Percentiles rank a stretch among this genome's conserved stretches.
Evolutionary conservation across 2,113 vertebrate species (phyloP).

Genomic region (Pteropus alecto): DNA sequence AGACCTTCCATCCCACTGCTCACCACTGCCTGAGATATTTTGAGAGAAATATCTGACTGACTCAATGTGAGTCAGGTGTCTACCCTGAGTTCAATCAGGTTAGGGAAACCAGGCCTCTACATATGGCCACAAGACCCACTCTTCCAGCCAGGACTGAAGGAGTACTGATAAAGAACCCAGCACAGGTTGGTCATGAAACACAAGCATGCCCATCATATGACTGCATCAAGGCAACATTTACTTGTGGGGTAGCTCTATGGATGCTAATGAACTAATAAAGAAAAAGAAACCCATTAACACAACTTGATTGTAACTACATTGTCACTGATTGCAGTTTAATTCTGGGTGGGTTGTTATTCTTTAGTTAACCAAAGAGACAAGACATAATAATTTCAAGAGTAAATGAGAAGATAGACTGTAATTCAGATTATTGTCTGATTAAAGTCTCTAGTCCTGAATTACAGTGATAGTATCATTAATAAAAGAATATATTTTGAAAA

Average conservation of each 20-base stretch:
- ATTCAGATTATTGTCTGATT: conserved; percentile 38
- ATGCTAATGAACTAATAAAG: conserved; percentile 53
- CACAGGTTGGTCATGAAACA: not conserved
- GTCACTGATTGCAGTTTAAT: conserved; percentile 30
- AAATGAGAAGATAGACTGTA: conserved; percentile 8
- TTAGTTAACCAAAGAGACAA: conserved; percentile 51
- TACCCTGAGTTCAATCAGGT: not conserved
- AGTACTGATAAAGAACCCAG: not conserved
- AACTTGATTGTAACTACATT: conserved; percentile 44
- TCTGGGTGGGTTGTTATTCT: conserved; percentile 42
- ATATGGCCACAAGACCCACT: rapidly evolving
- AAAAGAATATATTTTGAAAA: not conserved
- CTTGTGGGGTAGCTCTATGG: conserved; percentile 33
- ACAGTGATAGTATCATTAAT: not conserved
- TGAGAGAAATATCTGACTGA: not conserved
- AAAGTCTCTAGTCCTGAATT: conserved; percentile 24
- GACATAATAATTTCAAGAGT: not conserved
- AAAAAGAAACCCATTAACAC: conserved; percentile 55
- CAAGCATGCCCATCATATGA: not conserved
- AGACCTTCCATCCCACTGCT: not conserved
- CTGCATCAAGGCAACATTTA: not conserved
- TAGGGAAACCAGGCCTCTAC: not conserved
- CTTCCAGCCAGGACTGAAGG: not conserved
- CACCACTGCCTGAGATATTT: not conserved
- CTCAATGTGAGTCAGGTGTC: not conserved